phyloP scores from a whole-genome alignment of 1,140 invertebrate genomes.

The Pteromalus puparum region DNA sequence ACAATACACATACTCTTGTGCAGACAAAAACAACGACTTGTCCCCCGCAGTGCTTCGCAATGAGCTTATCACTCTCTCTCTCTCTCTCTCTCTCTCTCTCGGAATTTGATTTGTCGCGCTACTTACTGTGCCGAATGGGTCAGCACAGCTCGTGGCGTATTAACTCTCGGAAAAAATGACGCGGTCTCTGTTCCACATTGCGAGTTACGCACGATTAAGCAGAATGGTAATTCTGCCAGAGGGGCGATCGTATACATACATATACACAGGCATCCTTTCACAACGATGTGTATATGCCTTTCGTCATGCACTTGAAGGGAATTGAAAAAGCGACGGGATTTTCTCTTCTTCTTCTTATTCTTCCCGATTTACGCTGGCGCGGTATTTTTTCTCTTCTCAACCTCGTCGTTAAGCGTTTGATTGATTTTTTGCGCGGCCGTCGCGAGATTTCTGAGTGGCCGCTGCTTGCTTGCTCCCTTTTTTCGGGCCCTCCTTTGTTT shows the following conservation, averaged over 20 bases:
- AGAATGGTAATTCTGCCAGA: slow-evolving; percentile 56
- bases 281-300: background rate
- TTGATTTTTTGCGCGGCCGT: slow-evolving; percentile 45
- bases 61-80: background rate
- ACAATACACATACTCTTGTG: background rate
- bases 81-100: too few species aligned
- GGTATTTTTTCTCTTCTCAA: background rate
- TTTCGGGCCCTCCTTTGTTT: slow-evolving; percentile 5
- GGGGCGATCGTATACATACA: slow-evolving; percentile 1
- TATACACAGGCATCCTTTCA: slow-evolving; percentile 2
- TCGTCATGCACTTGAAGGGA: slow-evolving; percentile 42
- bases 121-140: slow-evolving; percentile 18
- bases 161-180: slow-evolving; percentile 56
- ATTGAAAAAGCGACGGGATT: slow-evolving; percentile 47
- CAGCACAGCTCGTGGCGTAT: slow-evolving; percentile 51
- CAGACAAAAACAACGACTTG: slow-evolving; percentile 13
- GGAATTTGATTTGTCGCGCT: slow-evolving; percentile 46
- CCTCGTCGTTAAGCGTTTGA: slow-evolving; percentile 43
- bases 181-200: slow-evolving; percentile 30
- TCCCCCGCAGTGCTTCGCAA: background rate
- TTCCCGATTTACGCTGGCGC: slow-evolving; percentile 33
- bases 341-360: slow-evolving; percentile 27
- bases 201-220: slow-evolving; percentile 60
- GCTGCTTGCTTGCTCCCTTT: background rate
- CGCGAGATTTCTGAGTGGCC: slow-evolving; percentile 5